Base-by-base conservation (phyloP, 2,888 invertebrate species). In the Priocnemis perturbator region DNA sequence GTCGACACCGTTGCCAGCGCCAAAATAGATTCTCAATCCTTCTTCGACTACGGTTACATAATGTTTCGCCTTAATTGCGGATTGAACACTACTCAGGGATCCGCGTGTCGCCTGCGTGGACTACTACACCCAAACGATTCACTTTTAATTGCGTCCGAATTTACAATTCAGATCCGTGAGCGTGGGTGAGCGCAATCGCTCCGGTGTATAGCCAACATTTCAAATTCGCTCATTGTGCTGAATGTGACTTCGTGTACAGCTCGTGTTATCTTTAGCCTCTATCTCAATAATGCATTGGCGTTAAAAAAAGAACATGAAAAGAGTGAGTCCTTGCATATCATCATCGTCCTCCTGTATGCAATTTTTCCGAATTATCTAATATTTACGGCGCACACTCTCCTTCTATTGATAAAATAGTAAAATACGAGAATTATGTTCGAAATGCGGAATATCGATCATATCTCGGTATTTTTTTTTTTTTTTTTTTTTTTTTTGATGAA, bases 141-240 rank as follows among this genome's bases (percentile, higher is more conserved):
- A 81, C 79, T 84, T 84, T 84, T 84, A 84, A 84, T 84, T 84
- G 84, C 82, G 78, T 76, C 74, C 77, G 63, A 76, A 84, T 84
- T 84, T 84, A 79, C 85, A 84, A 84, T 84, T 82, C 81, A 84
- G 78, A 84, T 84, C 76, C 60, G 53, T 62, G 53, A 63, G 67
- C 70, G 66, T 68, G 60, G 58, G 56, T 64, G 73, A 67, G 53
- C 78, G 68, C 58, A 19, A 57, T 45, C 30, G 30, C 23, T 20
- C 15, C 9, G 21, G 17, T n/a, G 3, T 15, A 21, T 15, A 55
- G 55, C 23, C 55, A 26, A 55, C 21, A 15, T 50, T 50, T 20
- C 19, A 7, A 55, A 55, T 23, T 23, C 55, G 23, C 55, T 55
- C 26, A 50, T 50, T 20, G 50, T 26, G 7, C 14, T 37, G 4